Base-by-base conservation (phyloP, 1,140 invertebrate genomes). In the Chionoecetes opilio region DNA sequence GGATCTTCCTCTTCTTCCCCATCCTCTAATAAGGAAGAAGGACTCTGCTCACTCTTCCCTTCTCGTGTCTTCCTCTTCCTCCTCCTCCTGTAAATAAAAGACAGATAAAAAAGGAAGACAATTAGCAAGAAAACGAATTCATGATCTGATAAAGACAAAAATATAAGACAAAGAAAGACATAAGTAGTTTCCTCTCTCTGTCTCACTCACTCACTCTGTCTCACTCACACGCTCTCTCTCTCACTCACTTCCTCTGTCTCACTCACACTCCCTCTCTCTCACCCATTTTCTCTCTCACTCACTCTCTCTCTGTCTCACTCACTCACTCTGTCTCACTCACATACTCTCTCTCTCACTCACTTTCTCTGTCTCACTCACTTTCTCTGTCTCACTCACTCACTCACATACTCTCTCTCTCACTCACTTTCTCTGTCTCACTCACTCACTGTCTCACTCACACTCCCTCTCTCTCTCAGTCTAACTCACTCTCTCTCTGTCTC, bases 381-480 rank as follows among this genome's bases (percentile, higher is more conserved):
- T 63, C 53, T 88, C 41, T 38, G 17, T 88, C 29, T 88, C 87
- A n/a, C n/a, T n/a, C n/a, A n/a, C n/a, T n/a, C n/a, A n/a, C n/a
- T n/a, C n/a, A n/a, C n/a, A n/a, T n/a, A n/a, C n/a, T n/a, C n/a
- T n/a, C n/a, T n/a, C n/a, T n/a, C n/a, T n/a, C n/a, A n/a, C 53
- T 63, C 53, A 14, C 53, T 63, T 21, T 63, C 53, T 63, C 53
- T 63, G 8, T 63, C 53, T 63, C 53, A 14, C 53, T 63, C 53
- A 14, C 53, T 63, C 53, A 14, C 53, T 88, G n/a, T 38, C 35
- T 88, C 29, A 37, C 87, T 32, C 53, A 94, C 94, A n/a, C n/a
- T n/a, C n/a, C n/a, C 53, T 63, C 53, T 63, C 53, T 63, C 53
- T 63, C 53, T 63, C 53, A 14, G 8, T 63, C 53, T 63, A 8